Evolutionary conservation across 2,797 vertebrate species (phyloP).

Genomic region (Alfaro cultratus): DNA sequence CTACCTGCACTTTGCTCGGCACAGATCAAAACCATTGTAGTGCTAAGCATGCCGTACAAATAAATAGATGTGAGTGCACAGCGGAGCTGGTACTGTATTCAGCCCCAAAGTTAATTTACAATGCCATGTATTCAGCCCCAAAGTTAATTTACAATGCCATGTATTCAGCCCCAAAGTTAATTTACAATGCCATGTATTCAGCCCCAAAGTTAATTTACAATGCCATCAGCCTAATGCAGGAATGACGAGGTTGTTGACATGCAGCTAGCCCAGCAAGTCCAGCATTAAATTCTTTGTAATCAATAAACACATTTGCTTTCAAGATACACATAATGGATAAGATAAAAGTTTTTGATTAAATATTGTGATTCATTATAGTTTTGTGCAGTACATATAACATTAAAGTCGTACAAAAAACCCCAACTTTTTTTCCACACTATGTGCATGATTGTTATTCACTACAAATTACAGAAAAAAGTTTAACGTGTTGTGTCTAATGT

Average conservation of each 20-base stretch:
- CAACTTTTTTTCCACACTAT: neutral
- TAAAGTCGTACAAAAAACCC: neutral
- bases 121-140: neutral
- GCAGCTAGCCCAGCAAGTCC: neutral
- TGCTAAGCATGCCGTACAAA: neutral
- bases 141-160: neutral
- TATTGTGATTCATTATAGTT: neutral
- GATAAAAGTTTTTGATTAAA: neutral
- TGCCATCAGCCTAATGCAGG: neutral
- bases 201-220: neutral
- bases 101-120: neutral
- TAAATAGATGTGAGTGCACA: neutral
- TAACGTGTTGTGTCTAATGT: constrained; percentile 1
- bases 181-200: too few relatives aligned
- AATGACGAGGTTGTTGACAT: neutral
- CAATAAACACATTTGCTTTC: neutral
- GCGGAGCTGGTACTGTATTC: neutral
- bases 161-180: too few relatives aligned
- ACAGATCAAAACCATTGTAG: neutral
- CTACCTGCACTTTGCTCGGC: neutral
- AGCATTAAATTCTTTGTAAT: neutral
- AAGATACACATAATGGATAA: neutral
- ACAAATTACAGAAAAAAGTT: neutral
- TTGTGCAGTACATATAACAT: neutral
- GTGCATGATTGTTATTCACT: neutral